A percentile compares a stretch with the other conserved stretches of the same genome.
These are phyloP conservation scores for Megalopta genalis DNA, from an alignment of 1,140 invertebrate genomes.

Conservation along the genomic window DNA sequence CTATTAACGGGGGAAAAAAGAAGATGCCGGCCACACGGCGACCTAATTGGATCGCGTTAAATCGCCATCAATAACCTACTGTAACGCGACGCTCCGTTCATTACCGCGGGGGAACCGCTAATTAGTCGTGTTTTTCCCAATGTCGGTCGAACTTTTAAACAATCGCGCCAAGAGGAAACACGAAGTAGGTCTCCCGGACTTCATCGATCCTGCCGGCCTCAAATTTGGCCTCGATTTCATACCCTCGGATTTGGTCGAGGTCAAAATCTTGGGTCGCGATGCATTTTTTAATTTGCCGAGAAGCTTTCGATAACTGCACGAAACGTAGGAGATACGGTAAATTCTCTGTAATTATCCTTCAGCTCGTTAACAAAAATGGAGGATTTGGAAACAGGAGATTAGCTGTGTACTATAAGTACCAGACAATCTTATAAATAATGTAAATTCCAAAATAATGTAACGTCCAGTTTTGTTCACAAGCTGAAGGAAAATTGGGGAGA, in stretches of 20 bases:
- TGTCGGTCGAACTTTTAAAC: slow-evolving; percentile 53
- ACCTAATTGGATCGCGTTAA: slow-evolving; percentile 59
- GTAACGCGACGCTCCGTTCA: slow-evolving; percentile 46
- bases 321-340: too few relatives aligned
- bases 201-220: not conserved
- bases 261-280: not conserved
- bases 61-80: slow-evolving; percentile 54
- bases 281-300: too few relatives aligned
- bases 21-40: not conserved
- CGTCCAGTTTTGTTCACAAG: too few relatives aligned
- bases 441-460: too few relatives aligned
- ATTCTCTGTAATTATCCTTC: too few relatives aligned
- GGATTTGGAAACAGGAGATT: too few relatives aligned
- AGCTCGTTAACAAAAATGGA: too few relatives aligned
- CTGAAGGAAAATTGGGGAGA: too few relatives aligned
- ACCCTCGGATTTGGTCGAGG: slow-evolving; percentile 10
- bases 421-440: too few relatives aligned
- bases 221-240: slow-evolving; percentile 46
- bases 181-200: slow-evolving; percentile 30
- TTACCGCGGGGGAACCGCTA: slow-evolving; percentile 48
- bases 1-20: not conserved
- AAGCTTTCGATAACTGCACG: too few relatives aligned
- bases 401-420: too few relatives aligned
- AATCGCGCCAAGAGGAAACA: slow-evolving; percentile 30
- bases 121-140: slow-evolving; percentile 58